A percentile compares a stretch with the other conserved stretches of the same genome.
These are phyloP conservation scores for Neodiprion fabricii DNA, from an alignment of 1,140 invertebrate species.

Conservation along the genomic window DNA sequence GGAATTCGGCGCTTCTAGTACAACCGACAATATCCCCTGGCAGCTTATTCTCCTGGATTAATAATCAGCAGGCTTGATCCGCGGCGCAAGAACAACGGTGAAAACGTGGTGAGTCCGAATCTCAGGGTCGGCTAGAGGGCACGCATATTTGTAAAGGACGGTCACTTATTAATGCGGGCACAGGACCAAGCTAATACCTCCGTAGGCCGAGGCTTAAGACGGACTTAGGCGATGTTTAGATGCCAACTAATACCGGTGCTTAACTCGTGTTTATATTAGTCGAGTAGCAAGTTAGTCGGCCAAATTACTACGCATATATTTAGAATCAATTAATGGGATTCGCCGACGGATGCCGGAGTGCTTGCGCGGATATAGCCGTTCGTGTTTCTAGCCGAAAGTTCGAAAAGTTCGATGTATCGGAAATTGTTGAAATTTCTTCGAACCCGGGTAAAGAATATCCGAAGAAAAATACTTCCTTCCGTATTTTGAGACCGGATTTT, in stretches of 20 bases:
- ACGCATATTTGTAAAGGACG: slow-evolving; percentile 35
- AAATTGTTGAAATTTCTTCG: background rate
- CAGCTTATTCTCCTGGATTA: no score
- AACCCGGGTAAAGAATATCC: background rate
- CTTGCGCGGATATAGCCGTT: background rate
- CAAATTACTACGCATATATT: slow-evolving; percentile 11
- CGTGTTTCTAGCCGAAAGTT: no score
- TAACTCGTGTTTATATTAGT: slow-evolving; percentile 3
- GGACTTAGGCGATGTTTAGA: slow-evolving; percentile 44
- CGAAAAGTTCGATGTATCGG: no score
- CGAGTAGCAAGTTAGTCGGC: slow-evolving; percentile 8
- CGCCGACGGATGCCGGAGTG: background rate
- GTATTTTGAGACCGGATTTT: background rate
- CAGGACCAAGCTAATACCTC: slow-evolving; percentile 43
- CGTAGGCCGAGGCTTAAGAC: slow-evolving; percentile 33
- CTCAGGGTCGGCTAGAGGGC: background rate
- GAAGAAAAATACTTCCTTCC: background rate
- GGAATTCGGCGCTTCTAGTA: no score
- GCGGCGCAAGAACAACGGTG: no score
- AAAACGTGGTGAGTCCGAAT: background rate
- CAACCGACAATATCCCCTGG: no score
- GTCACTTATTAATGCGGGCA: slow-evolving; percentile 47
- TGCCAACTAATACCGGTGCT: slow-evolving; percentile 33
- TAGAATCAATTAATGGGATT: background rate
- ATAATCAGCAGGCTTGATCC: no score